Percentiles rank a stretch among this genome's conserved stretches.
These are phyloP conservation scores for Aricia artaxerxes DNA, from an alignment of 2,888 invertebrate genomes.

Conservation along the genomic window DNA sequence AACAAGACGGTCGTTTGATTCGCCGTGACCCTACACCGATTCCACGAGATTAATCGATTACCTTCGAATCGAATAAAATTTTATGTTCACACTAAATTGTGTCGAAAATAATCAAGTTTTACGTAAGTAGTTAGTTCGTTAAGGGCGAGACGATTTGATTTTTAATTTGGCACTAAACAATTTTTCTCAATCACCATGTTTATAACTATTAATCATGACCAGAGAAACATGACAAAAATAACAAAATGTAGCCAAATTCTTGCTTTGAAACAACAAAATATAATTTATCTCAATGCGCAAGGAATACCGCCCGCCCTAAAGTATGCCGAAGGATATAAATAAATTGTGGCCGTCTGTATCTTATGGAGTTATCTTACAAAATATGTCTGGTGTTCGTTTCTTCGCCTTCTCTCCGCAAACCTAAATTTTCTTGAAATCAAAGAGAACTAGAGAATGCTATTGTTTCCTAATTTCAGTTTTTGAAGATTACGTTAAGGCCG, in stretches of 20 bases:
- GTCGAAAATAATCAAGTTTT: background rate
- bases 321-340: slow-evolving; percentile 60
- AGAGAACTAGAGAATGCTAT: no score
- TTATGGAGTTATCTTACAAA: slow-evolving; percentile 58
- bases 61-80: slow-evolving; percentile 6
- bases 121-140: background rate
- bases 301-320: slow-evolving; percentile 62
- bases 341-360: slow-evolving; percentile 55
- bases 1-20: slow-evolving; percentile 26
- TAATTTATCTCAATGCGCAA: slow-evolving; percentile 48
- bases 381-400: slow-evolving; percentile 51
- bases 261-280: background rate
- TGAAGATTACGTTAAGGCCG: no score
- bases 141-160: background rate
- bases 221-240: background rate
- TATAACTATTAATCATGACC: background rate
- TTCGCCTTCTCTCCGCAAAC: slow-evolving; percentile 35
- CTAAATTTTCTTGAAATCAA: slow-evolving; percentile 41
- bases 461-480: no score
- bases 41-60: slow-evolving; percentile 26
- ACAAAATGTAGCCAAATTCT: background rate
- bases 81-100: background rate
- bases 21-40: slow-evolving; percentile 19
- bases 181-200: background rate
- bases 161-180: slow-evolving; percentile 7